Base-by-base conservation (phyloP, 2,888 invertebrate species). In the Drosophila sordidapex region DNA sequence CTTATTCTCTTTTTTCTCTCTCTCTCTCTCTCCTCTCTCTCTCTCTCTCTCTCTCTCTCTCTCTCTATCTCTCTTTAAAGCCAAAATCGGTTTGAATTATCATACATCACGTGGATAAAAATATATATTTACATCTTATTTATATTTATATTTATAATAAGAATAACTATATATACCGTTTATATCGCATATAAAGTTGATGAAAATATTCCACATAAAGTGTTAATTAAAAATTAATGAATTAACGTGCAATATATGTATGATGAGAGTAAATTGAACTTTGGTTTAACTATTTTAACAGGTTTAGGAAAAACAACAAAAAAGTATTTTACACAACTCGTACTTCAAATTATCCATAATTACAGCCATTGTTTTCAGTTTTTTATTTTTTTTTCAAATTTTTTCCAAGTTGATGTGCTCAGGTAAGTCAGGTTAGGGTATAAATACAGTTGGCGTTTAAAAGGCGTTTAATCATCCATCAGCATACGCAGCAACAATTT, bases 381-480 rank as follows among this genome's bases (percentile, higher is more conserved):
- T 21, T 43, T 6, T 13, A 6, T 13, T 15, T 15, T 21, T 46
- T 36, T 21, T 25, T 7, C 21, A 0, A 5, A 25, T 8, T 15
- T 13, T 4, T 11, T 5, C 21, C 2, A 2, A 21, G 21, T 40
- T 0, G 10, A 40, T 21, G 10, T 4, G 21, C 11, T 13, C 7
- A 1, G 21, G 13, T 13, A 7, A 21, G 43, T 21, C 1, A 13
- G 13, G 7, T 21, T 6, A 21, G 7, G 46, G 46, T 21, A 46
- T 46, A 46, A 21, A 46, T 46, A 46, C 21, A 46, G 25, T 46
- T 46, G 46, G 25, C 25, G 25, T 18, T 49, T 49, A 54, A 52
- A 51, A 53, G 54, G n/a, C 6, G 15, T 54, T 53, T 58, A 57
- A 62, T 57, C 27, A 70, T 57, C n/a, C 13, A 54, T 57, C 29